These are phyloP conservation scores for Enteromius mattozi DNA, from an alignment of 2,797 vertebrate species.

Conservation along the genomic window DNA sequence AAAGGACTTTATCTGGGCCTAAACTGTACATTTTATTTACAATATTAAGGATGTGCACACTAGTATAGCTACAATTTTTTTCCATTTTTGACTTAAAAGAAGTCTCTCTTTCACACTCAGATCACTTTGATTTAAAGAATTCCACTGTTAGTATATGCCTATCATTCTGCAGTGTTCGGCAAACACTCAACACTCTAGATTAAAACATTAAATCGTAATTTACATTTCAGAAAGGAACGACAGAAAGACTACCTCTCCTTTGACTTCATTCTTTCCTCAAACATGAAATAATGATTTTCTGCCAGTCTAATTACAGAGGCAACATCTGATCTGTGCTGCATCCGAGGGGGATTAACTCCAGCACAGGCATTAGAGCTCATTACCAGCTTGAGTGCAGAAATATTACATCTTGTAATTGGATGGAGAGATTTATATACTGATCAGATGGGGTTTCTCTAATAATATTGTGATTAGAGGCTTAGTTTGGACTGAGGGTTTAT, in stretches of 20 bases:
- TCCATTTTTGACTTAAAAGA: background rate
- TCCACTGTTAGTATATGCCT: slow-evolving; percentile 8
- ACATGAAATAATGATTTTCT: slow-evolving; percentile 99
- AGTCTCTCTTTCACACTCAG: background rate
- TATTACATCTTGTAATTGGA: slow-evolving; percentile 76
- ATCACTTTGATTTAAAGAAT: slow-evolving; percentile 10
- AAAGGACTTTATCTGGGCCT: background rate
- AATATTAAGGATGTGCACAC: background rate
- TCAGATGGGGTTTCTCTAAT: slow-evolving; percentile 60
- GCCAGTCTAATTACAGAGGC: slow-evolving; percentile 99
- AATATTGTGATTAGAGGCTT: slow-evolving; percentile 55
- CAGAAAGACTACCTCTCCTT: slow-evolving; percentile 87
- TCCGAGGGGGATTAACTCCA: slow-evolving; percentile 69
- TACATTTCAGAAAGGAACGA: slow-evolving; percentile 76
- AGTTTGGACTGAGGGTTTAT: slow-evolving; percentile 48
- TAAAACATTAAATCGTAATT: slow-evolving; percentile 65
- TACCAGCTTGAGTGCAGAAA: slow-evolving; percentile 70
- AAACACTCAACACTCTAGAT: slow-evolving; percentile 39
- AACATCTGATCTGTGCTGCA: slow-evolving; percentile 86
- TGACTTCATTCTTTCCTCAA: slow-evolving; percentile 92
- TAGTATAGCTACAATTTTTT: no score
- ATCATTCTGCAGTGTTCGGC: slow-evolving; percentile 7
- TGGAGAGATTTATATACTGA: slow-evolving; percentile 66
- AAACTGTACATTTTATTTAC: background rate
- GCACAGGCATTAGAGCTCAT: slow-evolving; percentile 73